Base-by-base conservation (phyloP, 1,140 invertebrate species). In the Drosophila azteca region DNA sequence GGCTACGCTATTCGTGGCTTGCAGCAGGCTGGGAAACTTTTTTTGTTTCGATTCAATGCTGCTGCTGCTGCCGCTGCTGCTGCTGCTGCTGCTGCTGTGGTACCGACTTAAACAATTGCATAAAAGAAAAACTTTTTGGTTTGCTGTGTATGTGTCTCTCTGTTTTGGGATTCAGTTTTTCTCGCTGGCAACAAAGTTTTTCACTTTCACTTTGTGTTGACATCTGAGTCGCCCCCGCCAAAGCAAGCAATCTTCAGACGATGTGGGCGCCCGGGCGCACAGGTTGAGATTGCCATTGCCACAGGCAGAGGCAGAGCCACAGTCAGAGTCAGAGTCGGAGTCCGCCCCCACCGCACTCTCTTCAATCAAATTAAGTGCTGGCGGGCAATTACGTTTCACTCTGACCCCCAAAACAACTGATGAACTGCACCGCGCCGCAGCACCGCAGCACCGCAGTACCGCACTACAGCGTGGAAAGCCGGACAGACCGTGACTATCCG, bases 131-230 rank as follows among this genome's bases (percentile, higher is more conserved):
- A 64, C 48, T 45, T 35, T 35, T 53, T 31, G 29, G 24, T 5
- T 26, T 26, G 4, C 4, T 31, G 39, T 44, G 39, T 41, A n/a
- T 29, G 46, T 48, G 48, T 39, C 7, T 8, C 29, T 31, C 29
- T 31, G 8, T 52, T 60, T 65, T 46, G 64, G 64, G 31, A 9
- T 31, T 31, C 8, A 9, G 31, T 22, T 44, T 64, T 62, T 59
- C 58, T 46, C 13, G 49, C 44, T 31, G 51, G 64, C 55, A 31
- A 5, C 24, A 74, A 64, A 13, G 17, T 60, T 88, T 88, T 88
- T 88, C 83, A 88, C 83, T 88, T 88, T 88, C 83, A 88, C 83
- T 88, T 72, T 69, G 61, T 60, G 79, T 83, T 88, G 83, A 88
- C 83, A 88, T 79, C 59, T 22, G 15, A 73, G 52, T 45, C 65